Evolutionary conservation across 2,797 vertebrate species (phyloP), one percentile per base, ranked within the genome.

Genomic region (Serranus cabrilla): DNA sequence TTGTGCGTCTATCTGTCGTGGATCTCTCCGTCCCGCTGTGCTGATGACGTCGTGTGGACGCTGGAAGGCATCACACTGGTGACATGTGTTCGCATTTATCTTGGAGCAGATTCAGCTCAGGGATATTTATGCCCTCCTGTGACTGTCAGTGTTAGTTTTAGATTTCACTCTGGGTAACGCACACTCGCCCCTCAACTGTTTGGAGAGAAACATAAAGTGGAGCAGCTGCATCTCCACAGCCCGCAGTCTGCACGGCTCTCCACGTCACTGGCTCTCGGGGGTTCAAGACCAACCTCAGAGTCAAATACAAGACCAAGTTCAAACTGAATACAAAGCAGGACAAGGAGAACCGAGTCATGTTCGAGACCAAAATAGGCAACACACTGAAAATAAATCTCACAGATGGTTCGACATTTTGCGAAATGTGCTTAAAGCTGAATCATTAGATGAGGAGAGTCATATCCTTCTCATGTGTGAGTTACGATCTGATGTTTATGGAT

Each of bases 61-160:
- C 80, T 82, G 80, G 82, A 80, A 71, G 78, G 82, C 85, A 60
- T 78, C 80, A 49, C 66, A 21, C 68, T 46, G 76, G 58, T 83
- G 90, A 88, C 91, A 91, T 89, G 91, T 90, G 91, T 91, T 92
- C 82, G 71, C 90, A 84, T 92, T 92, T 91, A 89, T 94, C 91
- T 92, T 92, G 91, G 87, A 90, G 89, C 76, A 68, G 68, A 74
- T 88, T 92, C 90, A 90, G 87, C 79, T 56, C 86, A 18, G 84
- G 84, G 87, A 90, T 91, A 91, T 93, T 93, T 91, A 87, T 92
- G 89, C 91, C 82, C 89, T 90, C 89, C 89, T 83, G 85, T 66
- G 88, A 93, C 92, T 91, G 90, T 90, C 92, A 93, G 86, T 88
- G 90, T 92, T 84, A 84, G 87, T 92, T 88, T 93, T 91, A 86